Conservation (phyloP, 2,113 vertebrate genomes). For the Gorsachius goisagi region DNA sequence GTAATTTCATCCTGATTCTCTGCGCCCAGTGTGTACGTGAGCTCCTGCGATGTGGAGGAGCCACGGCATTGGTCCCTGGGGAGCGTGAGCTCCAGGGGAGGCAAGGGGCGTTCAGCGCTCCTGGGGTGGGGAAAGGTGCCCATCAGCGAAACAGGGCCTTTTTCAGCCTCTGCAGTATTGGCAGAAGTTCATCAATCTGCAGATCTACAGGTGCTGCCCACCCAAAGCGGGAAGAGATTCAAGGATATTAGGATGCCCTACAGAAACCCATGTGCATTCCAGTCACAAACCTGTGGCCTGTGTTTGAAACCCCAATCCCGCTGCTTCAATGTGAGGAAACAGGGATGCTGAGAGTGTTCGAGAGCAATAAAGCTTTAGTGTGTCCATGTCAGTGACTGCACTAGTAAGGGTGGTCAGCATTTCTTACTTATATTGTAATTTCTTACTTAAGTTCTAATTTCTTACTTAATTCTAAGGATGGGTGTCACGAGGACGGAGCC, state of each 20-base stretch:
- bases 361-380: not conserved
- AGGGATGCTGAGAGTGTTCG: not conserved
- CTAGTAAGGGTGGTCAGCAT: not conserved
- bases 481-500: too few relatives aligned
- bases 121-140: rapidly evolving
- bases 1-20: conserved; percentile 74
- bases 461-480: too few relatives aligned
- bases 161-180: rapidly evolving
- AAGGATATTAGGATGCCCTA: rapidly evolving
- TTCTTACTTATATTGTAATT: not conserved
- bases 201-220: not conserved
- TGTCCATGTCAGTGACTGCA: not conserved
- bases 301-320: rapidly evolving
- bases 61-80: not conserved
- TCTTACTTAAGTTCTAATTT: too few relatives aligned
- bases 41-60: not conserved
- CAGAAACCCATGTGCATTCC: rapidly evolving
- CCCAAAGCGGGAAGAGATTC: rapidly evolving
- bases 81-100: not conserved
- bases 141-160: rapidly evolving
- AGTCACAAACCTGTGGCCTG: not conserved
- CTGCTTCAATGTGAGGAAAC: not conserved
- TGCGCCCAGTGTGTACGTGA: not conserved
- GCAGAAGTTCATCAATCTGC: not conserved
- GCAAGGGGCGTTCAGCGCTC: not conserved